Evolutionary conservation across 1,140 invertebrate genomes (phyloP).

Genomic region (Solen grandis): DNA sequence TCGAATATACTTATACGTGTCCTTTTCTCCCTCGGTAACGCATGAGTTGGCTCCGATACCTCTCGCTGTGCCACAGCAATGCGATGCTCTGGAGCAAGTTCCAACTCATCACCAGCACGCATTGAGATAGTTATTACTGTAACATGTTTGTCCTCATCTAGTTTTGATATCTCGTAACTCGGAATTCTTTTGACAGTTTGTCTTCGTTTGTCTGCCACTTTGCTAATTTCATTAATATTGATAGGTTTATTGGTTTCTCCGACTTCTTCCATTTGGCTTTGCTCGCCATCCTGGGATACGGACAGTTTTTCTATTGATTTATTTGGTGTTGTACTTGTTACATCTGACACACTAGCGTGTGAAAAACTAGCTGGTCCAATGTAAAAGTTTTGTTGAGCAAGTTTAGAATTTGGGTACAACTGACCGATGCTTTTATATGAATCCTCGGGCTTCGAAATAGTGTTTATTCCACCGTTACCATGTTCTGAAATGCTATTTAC

Average conservation of each 20-base stretch:
- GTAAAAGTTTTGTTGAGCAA: background rate
- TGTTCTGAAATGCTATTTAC: background rate
- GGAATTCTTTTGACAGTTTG: too few species aligned
- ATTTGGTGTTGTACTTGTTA: background rate
- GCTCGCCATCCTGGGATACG: background rate
- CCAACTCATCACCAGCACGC: background rate
- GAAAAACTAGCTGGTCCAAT: background rate
- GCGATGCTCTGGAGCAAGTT: background rate
- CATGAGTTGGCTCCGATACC: background rate
- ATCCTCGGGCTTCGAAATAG: slow-evolving; percentile 7
- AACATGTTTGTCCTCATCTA: too few species aligned
- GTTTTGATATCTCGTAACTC: too few species aligned
- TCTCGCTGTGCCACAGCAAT: slow-evolving; percentile 19
- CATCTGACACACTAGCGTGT: background rate
- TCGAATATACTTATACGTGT: background rate
- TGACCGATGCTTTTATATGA: slow-evolving; percentile 42
- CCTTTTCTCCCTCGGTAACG: background rate
- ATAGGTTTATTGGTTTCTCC: too few species aligned
- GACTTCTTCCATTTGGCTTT: background rate
- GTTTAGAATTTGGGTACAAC: background rate
- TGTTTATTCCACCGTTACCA: slow-evolving; percentile 14
- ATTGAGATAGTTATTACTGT: background rate
- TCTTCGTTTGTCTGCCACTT: too few species aligned
- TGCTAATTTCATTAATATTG: too few species aligned
- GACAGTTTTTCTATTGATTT: background rate